Evolutionary conservation across 2,797 vertebrate species (phyloP).

Genomic region (Synanceia verrucosa): DNA sequence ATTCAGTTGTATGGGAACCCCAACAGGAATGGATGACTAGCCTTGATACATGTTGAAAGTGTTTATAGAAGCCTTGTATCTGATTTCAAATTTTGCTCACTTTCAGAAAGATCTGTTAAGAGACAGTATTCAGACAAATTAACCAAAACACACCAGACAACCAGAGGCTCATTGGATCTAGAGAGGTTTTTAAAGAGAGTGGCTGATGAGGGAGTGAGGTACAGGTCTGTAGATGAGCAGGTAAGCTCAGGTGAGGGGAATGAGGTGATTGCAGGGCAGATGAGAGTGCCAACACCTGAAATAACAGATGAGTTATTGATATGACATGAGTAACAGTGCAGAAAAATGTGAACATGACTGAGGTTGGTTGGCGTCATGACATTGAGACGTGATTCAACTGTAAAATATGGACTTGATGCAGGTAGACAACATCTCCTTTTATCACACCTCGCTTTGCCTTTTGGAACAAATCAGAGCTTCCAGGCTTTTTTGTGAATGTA

Average conservation of each 20-base stretch:
- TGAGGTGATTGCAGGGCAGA: neutral
- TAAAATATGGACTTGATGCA: neutral
- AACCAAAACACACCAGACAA: neutral
- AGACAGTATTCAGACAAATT: neutral
- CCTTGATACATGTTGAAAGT: too few relatives aligned
- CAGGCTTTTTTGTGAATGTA: neutral
- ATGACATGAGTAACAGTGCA: neutral
- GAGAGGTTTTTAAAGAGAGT: neutral
- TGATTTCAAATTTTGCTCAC: too few relatives aligned
- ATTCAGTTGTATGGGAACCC: too few relatives aligned
- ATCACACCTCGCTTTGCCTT: neutral
- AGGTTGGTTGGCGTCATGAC: neutral
- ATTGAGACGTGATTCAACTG: neutral
- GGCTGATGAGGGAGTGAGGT: neutral
- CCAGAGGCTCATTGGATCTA: neutral
- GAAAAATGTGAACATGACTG: neutral
- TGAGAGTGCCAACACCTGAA: neutral
- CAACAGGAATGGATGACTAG: too few relatives aligned
- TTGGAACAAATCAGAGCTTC: neutral
- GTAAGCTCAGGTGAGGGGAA: neutral
- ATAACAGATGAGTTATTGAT: neutral
- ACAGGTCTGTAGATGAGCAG: neutral
- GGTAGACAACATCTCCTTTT: neutral
- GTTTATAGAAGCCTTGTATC: too few relatives aligned
- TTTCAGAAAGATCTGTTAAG: too few relatives aligned